Conservation (phyloP, 1,140 invertebrate species). For the Chrysomallon squamiferum region DNA sequence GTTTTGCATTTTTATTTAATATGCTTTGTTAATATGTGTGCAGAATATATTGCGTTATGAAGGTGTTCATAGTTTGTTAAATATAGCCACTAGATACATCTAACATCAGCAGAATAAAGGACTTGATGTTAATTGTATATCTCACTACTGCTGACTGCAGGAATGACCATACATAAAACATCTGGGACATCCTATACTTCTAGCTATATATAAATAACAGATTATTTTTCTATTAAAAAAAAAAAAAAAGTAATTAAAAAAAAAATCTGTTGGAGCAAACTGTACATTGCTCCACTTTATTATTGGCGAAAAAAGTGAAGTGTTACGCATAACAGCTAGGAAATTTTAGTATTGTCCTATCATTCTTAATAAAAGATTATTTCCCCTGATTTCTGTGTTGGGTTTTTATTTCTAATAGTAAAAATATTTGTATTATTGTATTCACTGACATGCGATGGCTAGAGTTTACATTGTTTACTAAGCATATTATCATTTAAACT, state of each 20-base stretch:
- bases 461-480: no score
- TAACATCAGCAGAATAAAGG: no score
- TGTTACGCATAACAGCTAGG: conserved; percentile 30
- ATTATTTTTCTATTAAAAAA: conserved; percentile 29
- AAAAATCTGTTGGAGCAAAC: conserved; percentile 1
- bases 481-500: no score
- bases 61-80: conserved; percentile 8
- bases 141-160: no score
- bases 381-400: conserved; percentile 3
- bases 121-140: no score
- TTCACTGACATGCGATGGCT: no score
- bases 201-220: conserved; percentile 21
- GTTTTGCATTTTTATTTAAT: conserved; percentile 7
- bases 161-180: no score
- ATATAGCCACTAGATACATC: neutral
- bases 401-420: neutral
- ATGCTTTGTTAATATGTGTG: conserved; percentile 4
- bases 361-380: conserved; percentile 31
- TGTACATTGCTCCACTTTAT: conserved; percentile 1
- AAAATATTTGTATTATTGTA: no score
- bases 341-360: conserved; percentile 33
- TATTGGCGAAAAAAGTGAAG: neutral
- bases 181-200: neutral
- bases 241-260: no score
- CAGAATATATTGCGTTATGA: conserved; percentile 3